Base-by-base conservation (phyloP, 1,140 invertebrate species). In the Plectus sambesii region DNA sequence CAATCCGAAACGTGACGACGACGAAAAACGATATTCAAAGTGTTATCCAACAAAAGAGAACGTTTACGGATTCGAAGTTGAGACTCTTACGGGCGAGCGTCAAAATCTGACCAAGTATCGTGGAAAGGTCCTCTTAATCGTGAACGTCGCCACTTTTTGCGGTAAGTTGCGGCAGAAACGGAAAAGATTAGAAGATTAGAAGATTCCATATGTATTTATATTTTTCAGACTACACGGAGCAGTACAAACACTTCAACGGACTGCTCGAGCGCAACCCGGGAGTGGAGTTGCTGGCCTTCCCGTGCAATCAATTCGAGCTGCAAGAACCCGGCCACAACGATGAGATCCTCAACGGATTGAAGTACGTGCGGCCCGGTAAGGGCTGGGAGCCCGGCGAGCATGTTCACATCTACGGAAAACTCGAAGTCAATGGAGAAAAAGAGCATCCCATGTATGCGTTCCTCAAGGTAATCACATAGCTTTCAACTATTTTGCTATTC, bases 291-390 rank as follows among this genome's bases (percentile, higher is more conserved):
- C 38, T 72, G 5, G 72, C 63, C n/a, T 70, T 73, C 47, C 72
- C 71, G 2, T 71, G 69, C 45, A 70, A 73, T 48, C 60, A 68
- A 35, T 73, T 73, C 50, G 51, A 60, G 15, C 40, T 66, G 45
- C 68, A 70, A 64, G 70, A 73, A 49, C 71, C 71, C 2, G 70
- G 66, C 9, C 56, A 59, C 15, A 70, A 69, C 26, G 62, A 60
- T 6, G 72, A 73, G 55, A 70, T 73, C 25, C 38, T 71, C 12
- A 69, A 70, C 45, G 47, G 58, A n/a, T n/a, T n/a, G n/a, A n/a
- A n/a, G n/a, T 67, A 78, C 54, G 76, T 79, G n/a, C 69, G 78
- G 26, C 78, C 78, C 3, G 78, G 78, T 12, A 68, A 73, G 25
- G 72, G 73, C 15, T 79, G 76, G 53, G 47, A 38, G 36, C 55